These are phyloP conservation scores for Heliopora coerulea DNA, from an alignment of 92 coral and sea anemone genomes.

Conservation along the genomic window DNA sequence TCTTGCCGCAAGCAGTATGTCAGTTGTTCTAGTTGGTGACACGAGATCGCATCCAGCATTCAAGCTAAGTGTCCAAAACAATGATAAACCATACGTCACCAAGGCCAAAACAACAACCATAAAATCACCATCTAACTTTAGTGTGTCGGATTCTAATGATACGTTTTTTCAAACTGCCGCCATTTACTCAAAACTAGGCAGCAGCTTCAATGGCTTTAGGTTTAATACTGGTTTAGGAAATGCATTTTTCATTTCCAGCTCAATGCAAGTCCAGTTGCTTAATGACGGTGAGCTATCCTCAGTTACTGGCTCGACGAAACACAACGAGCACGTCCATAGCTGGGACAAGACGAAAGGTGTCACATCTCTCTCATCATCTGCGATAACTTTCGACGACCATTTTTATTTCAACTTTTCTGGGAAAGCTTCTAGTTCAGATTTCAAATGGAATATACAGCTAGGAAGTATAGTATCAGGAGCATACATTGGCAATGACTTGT, in stretches of 20 bases:
- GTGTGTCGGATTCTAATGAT: neutral
- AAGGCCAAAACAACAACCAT: neutral
- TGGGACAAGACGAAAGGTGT: neutral
- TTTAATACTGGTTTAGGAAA: constrained; percentile 11
- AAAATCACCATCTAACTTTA: neutral
- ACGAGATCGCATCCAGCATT: constrained; percentile 24
- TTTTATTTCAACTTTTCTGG: constrained; percentile 11
- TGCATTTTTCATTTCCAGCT: neutral
- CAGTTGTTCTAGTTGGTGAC: constrained; percentile 11
- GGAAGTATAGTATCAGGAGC: neutral
- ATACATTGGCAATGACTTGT: neutral
- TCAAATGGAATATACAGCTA: neutral
- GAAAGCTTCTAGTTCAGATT: constrained; percentile 5
- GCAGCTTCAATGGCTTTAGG: no score
- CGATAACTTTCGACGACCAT: neutral
- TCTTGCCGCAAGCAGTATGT: constrained; percentile 10
- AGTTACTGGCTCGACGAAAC: neutral
- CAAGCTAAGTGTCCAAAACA: neutral
- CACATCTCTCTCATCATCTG: neutral
- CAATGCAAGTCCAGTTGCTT: neutral
- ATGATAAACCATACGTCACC: neutral
- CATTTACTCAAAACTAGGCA: neutral
- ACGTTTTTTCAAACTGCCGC: constrained; percentile 2
- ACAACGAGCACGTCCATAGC: neutral
- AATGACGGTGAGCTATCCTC: constrained; percentile 3